Evolutionary conservation across 2,113 vertebrate genomes (phyloP).

Genomic region (Aix galericulata): DNA sequence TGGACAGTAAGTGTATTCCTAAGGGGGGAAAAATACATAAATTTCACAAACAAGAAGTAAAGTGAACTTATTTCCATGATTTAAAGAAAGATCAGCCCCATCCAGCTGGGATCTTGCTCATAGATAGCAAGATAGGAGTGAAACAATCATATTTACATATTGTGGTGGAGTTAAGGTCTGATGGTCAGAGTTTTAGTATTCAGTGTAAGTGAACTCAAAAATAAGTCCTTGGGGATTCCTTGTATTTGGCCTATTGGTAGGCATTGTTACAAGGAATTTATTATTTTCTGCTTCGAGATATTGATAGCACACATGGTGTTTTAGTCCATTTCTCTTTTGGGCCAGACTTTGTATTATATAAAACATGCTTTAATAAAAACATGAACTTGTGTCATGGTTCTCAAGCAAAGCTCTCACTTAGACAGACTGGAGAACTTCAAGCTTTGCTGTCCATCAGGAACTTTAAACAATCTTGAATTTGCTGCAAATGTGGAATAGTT

Average conservation of each 20-base stretch:
- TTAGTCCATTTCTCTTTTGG: neutral
- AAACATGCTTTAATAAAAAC: neutral
- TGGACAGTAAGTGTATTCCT: conserved; percentile 87
- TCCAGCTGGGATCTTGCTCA: neutral
- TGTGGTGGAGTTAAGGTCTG: neutral
- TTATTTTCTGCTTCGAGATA: neutral
- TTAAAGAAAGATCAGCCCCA: neutral
- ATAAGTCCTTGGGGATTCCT: neutral
- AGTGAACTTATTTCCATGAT: neutral
- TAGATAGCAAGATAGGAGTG: neutral
- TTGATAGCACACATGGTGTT: neutral
- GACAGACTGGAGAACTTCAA: neutral
- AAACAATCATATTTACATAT: neutral
- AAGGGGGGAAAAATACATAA: neutral
- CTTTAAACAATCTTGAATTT: neutral
- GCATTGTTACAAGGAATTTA: neutral
- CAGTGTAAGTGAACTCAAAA: neutral
- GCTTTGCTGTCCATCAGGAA: neutral
- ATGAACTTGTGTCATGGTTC: neutral
- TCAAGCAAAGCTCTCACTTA: neutral
- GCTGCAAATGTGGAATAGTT: neutral
- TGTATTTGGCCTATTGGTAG: neutral
- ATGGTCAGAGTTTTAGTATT: neutral
- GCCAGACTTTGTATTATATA: neutral
- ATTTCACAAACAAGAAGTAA: neutral